These are phyloP conservation scores for Sebastes taczanowskii DNA, from an alignment of 2,797 vertebrate species.

Conservation along the genomic window DNA sequence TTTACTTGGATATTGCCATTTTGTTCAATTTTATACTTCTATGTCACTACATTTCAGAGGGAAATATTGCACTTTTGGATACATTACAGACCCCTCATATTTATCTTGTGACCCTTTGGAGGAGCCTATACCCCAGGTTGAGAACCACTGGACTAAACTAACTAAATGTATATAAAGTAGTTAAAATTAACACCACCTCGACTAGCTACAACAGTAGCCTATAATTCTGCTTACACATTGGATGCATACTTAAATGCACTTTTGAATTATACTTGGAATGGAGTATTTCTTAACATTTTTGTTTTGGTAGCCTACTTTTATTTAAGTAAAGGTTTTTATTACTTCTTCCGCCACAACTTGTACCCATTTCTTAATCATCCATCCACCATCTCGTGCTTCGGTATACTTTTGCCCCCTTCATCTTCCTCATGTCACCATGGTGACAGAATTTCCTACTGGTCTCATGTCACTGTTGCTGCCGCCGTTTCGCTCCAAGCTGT, in stretches of 20 bases:
- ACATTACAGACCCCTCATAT: background rate
- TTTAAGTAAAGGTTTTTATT: background rate
- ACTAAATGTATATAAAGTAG: too few relatives aligned
- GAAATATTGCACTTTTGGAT: background rate
- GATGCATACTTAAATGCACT: background rate
- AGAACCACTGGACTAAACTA: too few relatives aligned
- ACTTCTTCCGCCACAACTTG: background rate
- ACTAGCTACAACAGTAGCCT: too few relatives aligned
- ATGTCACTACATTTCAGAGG: background rate
- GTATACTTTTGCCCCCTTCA: background rate
- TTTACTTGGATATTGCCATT: background rate
- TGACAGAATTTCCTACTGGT: slow-evolving; percentile 22
- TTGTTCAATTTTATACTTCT: background rate
- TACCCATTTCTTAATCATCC: background rate
- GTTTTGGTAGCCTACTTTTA: too few relatives aligned
- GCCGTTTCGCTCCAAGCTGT: slow-evolving; percentile 31
- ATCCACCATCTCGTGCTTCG: background rate
- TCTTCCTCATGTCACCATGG: slow-evolving; percentile 39
- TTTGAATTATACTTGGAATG: background rate
- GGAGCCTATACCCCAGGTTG: too few relatives aligned
- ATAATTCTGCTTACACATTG: too few relatives aligned
- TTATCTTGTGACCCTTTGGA: too few relatives aligned
- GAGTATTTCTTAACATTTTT: background rate
- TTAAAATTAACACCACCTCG: too few relatives aligned
- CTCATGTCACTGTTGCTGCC: slow-evolving; percentile 18